Conservation (phyloP, 2,797 vertebrate species). For the Microcaecilia unicolor region DNA sequence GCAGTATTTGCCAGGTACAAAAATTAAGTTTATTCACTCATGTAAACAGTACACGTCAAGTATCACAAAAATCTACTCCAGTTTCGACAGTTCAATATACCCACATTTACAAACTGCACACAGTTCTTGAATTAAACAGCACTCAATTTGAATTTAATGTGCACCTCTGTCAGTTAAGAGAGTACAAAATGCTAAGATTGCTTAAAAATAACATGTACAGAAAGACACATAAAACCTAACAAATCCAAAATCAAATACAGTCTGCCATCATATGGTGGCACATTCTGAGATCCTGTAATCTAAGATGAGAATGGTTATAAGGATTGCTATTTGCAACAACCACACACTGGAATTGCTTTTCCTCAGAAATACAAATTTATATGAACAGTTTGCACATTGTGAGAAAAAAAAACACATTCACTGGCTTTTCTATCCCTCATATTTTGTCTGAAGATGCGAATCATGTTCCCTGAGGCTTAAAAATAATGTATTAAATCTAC, state of each 20-base stretch:
- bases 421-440: too few species aligned
- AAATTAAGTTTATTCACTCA: too few species aligned
- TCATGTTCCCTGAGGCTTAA: too few species aligned
- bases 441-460: too few species aligned
- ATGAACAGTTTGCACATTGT: constrained; percentile 14
- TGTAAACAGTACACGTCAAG: too few species aligned
- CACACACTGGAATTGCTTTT: constrained; percentile 5
- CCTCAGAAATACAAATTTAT: constrained; percentile 3
- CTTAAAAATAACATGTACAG: not conserved
- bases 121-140: not conserved
- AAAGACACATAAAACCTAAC: constrained; percentile 2
- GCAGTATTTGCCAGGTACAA: too few species aligned
- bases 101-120: not conserved
- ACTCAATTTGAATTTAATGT: not conserved
- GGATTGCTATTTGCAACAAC: constrained; percentile 13
- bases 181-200: not conserved
- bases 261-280: constrained; percentile 1
- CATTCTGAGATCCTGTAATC: constrained; percentile 8
- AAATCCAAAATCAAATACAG: constrained; percentile 2
- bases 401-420: too few species aligned
- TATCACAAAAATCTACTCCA: not conserved
- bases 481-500: too few species aligned
- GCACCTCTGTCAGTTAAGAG: not conserved
- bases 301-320: constrained; percentile 14
- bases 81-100: not conserved